phyloP scores from a whole-genome alignment of 2,888 invertebrate species.

The Caenorhabditis sp. region DNA sequence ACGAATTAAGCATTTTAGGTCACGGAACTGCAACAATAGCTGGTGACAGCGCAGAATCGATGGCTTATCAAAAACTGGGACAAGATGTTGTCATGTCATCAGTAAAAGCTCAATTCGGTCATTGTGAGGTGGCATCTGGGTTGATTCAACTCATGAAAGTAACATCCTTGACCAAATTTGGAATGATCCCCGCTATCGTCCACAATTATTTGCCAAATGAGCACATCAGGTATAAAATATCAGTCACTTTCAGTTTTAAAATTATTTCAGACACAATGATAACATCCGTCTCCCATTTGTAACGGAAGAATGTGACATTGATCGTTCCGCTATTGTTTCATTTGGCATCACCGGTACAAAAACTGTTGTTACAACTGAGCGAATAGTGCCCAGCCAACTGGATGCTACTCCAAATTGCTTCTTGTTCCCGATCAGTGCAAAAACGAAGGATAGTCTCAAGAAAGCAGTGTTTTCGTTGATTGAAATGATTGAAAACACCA shows the following conservation, averaged over 20 bases:
- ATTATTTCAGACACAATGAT: slow-evolving; percentile 37
- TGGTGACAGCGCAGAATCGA: slow-evolving; percentile 59
- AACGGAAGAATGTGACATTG: slow-evolving; percentile 58
- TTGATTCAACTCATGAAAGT: slow-evolving; percentile 68
- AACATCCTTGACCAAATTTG: slow-evolving; percentile 39
- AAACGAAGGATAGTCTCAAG: slow-evolving; percentile 61
- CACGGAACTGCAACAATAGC: slow-evolving; percentile 66
- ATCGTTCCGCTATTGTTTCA: slow-evolving; percentile 61
- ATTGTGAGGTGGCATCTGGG: slow-evolving; percentile 71
- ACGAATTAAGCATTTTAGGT: slow-evolving; percentile 1
- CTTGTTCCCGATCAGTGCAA: slow-evolving; percentile 65
- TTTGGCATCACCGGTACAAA: slow-evolving; percentile 72
- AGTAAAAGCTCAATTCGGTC: slow-evolving; percentile 69
- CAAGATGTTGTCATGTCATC: slow-evolving; percentile 65
- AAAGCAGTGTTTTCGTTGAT: slow-evolving; percentile 25
- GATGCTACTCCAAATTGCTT: slow-evolving; percentile 3
- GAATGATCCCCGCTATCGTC: slow-evolving; percentile 58
- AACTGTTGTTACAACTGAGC: slow-evolving; percentile 56
- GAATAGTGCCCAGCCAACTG: neutral
- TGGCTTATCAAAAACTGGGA: slow-evolving; percentile 56
- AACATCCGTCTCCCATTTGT: slow-evolving; percentile 67
- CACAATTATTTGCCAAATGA: slow-evolving; percentile 66
- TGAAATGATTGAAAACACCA: slow-evolving; percentile 59
- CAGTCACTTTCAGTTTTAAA: no score
- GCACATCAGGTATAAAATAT: slow-evolving; percentile 50